These are phyloP conservation scores for Gortyna flavago DNA, from an alignment of 2,888 invertebrate species.

Conservation along the genomic window DNA sequence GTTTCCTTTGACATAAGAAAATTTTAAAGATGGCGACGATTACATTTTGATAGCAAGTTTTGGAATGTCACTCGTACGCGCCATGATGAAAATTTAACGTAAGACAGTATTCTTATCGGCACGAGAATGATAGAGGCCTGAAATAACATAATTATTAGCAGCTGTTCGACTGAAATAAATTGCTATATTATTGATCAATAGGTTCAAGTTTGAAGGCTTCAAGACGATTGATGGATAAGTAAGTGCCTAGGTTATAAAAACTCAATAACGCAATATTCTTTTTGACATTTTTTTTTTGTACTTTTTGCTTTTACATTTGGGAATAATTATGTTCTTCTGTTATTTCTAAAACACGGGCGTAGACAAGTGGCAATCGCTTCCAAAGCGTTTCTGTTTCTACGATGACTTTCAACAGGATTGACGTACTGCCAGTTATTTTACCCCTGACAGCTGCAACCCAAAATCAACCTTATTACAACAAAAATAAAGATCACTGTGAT, in stretches of 20 bases:
- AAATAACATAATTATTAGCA: slow-evolving; percentile 17
- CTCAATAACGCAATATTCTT: no score
- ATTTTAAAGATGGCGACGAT: slow-evolving; percentile 12
- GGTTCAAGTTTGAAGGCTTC: slow-evolving; percentile 21
- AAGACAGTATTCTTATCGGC: slow-evolving; percentile 15
- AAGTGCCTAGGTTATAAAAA: neutral
- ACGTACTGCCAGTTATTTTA: neutral
- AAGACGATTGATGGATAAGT: neutral
- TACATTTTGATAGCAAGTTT: slow-evolving; percentile 36
- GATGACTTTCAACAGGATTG: neutral
- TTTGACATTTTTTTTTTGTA: no score
- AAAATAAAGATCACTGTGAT: no score
- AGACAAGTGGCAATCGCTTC: neutral
- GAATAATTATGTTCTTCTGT: neutral
- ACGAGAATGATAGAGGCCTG: slow-evolving; percentile 3
- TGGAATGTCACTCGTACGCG: slow-evolving; percentile 9
- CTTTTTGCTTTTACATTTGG: neutral
- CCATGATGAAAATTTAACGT: slow-evolving; percentile 26
- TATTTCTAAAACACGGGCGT: neutral
- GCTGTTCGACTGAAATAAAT: slow-evolving; percentile 32
- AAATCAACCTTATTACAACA: no score
- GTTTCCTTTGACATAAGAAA: slow-evolving; percentile 1
- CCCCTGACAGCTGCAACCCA: no score
- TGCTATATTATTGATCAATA: slow-evolving; percentile 41
- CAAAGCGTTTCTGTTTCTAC: neutral